Conservation (phyloP, 2,888 invertebrate species). For the Aradus depressus region DNA sequence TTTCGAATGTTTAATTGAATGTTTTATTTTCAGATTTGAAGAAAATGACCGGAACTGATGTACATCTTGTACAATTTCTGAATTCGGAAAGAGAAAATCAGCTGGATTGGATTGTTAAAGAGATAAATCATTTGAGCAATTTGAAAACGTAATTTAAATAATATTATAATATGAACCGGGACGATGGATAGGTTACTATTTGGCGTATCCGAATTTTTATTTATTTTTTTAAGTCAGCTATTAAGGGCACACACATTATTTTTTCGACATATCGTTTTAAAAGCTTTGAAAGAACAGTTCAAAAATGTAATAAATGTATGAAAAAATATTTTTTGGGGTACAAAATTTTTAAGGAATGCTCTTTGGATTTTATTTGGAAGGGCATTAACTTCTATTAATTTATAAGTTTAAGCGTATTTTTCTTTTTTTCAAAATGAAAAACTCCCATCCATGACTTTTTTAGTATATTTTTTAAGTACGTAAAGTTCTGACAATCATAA, state of each 20-base stretch:
- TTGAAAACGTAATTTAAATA: slow-evolving; percentile 37
- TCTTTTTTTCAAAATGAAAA: no score
- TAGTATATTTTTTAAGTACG: no score
- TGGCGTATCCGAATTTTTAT: slow-evolving; percentile 1
- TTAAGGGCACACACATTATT: background rate
- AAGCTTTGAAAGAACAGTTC: background rate
- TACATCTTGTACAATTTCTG: slow-evolving; percentile 25
- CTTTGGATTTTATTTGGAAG: no score
- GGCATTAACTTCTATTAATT: no score
- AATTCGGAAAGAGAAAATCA: slow-evolving; percentile 38
- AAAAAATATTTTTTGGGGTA: background rate
- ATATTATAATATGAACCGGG: background rate
- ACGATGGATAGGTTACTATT: slow-evolving; percentile 11
- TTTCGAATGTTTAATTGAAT: background rate
- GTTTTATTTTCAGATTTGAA: slow-evolving; percentile 5
- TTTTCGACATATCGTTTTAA: background rate
- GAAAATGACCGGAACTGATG: slow-evolving; percentile 13
- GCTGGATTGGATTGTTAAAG: slow-evolving; percentile 46
- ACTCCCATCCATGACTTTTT: no score
- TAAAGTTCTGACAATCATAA: no score
- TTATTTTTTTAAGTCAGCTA: background rate
- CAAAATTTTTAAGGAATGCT: no score
- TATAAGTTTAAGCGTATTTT: no score
- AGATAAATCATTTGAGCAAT: slow-evolving; percentile 45
- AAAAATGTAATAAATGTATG: background rate